Conservation (phyloP, 2,113 vertebrate species). For the Brienomyrus longianalis region DNA sequence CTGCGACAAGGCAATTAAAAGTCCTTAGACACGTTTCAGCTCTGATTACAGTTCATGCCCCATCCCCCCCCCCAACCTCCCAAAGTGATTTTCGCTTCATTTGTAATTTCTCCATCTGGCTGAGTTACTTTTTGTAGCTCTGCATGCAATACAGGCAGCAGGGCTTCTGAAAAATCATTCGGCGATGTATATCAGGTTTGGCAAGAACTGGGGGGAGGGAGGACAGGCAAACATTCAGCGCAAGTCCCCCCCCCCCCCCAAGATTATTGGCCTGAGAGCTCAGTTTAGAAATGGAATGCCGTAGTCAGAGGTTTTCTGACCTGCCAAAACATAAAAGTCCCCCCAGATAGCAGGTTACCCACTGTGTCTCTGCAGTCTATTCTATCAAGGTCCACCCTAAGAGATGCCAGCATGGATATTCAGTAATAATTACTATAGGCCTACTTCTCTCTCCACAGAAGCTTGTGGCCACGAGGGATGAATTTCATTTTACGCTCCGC, state of each 20-base stretch:
- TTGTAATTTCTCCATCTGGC: conserved; percentile 15
- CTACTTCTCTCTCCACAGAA: not conserved
- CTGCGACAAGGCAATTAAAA: not conserved
- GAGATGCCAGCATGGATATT: not conserved
- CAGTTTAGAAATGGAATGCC: not conserved
- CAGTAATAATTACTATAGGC: not conserved
- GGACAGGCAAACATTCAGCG: not conserved
- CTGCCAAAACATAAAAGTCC: not conserved
- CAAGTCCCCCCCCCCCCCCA: not conserved
- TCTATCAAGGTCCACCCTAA: not conserved
- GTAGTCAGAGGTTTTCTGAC: not conserved
- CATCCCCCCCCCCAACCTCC: not conserved
- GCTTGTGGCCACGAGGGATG: not conserved
- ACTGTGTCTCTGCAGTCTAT: not conserved
- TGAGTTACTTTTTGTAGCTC: not conserved
- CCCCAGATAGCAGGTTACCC: not conserved
- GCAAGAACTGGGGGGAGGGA: not conserved
- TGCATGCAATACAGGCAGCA: not conserved
- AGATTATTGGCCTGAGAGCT: not conserved
- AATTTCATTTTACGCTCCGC: not conserved
- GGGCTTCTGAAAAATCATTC: not conserved
- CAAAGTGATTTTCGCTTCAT: conserved; percentile 1
- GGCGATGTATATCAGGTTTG: not conserved
- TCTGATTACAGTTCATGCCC: not conserved
- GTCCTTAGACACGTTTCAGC: not conserved